Percentiles rank a stretch among this genome's conserved stretches.
Conservation (phyloP, 2,797 vertebrate genomes). For the Rhynchotus rufescens region DNA sequence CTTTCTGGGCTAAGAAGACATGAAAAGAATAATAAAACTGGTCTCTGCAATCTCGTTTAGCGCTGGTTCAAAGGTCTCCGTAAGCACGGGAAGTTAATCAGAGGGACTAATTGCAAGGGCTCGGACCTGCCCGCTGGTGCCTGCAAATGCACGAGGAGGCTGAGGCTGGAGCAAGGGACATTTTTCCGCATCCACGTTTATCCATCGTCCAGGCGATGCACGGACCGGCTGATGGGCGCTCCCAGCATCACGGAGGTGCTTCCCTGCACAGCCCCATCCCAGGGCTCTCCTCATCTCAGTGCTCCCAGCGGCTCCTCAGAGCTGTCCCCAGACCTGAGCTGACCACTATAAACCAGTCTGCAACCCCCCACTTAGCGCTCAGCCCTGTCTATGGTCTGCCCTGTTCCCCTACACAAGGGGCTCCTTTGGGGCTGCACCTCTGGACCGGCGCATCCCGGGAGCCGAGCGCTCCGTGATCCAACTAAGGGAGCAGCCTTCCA, state of each 20-base stretch:
- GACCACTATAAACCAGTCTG: no score
- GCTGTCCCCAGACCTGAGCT: not conserved
- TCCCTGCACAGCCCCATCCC: fast-evolving
- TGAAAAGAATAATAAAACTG: not conserved
- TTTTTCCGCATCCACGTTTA: not conserved
- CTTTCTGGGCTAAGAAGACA: not conserved
- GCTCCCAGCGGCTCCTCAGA: not conserved
- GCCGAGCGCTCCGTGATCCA: no score
- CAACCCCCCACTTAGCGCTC: no score
- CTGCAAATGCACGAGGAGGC: not conserved
- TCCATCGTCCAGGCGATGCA: not conserved
- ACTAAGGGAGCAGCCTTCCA: no score
- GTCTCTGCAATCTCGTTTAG: not conserved
- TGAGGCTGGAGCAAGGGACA: not conserved
- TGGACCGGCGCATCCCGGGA: no score
- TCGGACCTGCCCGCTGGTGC: not conserved
- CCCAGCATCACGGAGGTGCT: fast-evolving
- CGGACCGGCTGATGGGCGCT: not conserved
- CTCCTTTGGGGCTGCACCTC: not conserved
- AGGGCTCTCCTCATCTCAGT: not conserved
- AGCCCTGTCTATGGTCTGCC: no score
- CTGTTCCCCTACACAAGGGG: no score
- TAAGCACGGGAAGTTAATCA: not conserved
- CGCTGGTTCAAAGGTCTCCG: not conserved
- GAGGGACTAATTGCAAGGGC: not conserved